Conservation (phyloP, 2,888 invertebrate species). For the Ophion ellenae region DNA sequence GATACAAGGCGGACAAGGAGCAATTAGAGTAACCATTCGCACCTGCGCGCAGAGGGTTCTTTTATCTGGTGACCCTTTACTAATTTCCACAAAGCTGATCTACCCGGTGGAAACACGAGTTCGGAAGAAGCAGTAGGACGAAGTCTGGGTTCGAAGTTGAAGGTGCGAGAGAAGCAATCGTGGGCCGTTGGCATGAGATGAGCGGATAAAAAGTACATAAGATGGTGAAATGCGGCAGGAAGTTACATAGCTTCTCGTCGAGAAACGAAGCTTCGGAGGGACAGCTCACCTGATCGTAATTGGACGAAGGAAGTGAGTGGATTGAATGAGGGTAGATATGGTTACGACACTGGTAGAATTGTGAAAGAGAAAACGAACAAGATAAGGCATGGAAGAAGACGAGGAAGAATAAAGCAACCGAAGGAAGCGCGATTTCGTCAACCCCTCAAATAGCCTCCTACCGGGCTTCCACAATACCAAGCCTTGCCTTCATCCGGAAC, state of each 20-base stretch:
- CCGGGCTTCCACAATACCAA: conserved; percentile 25
- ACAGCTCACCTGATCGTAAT: conserved; percentile 50
- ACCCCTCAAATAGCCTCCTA: conserved; percentile 37
- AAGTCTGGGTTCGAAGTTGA: conserved; percentile 3
- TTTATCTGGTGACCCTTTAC: conserved; percentile 16
- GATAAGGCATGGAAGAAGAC: conserved; percentile 17
- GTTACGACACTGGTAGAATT: conserved; percentile 14
- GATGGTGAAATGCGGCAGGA: background rate
- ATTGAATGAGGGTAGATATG: conserved; percentile 44
- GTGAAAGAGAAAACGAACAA: conserved; percentile 18
- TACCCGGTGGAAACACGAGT: conserved; percentile 3
- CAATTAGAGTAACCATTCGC: conserved; percentile 30
- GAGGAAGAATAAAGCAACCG: conserved; percentile 13
- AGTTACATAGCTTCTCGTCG: conserved; percentile 14
- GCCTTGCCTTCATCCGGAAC: conserved; percentile 7
- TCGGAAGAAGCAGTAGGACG: background rate
- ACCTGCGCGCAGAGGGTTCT: background rate
- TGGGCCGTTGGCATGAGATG: background rate
- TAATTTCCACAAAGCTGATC: conserved; percentile 52
- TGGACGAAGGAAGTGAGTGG: conserved; percentile 51
- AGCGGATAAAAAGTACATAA: conserved; percentile 24
- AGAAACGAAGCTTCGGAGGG: conserved; percentile 20
- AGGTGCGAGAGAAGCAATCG: conserved; percentile 21
- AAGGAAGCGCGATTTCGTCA: conserved; percentile 32
- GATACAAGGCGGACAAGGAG: conserved; percentile 22